phyloP scores from a whole-genome alignment of 2,113 vertebrate genomes.

The Passer domesticus region DNA sequence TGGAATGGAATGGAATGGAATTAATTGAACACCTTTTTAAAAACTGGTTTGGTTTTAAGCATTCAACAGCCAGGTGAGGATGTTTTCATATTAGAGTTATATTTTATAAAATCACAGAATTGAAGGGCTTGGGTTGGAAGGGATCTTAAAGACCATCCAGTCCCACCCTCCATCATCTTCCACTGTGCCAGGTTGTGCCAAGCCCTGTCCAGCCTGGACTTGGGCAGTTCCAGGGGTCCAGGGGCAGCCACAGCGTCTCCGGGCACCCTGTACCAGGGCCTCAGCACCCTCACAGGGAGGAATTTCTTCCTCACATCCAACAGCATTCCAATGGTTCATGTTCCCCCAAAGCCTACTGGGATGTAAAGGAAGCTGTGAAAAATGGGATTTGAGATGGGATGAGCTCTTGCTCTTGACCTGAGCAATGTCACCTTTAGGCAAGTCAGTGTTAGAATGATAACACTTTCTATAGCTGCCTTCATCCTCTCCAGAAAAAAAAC shows the following conservation, averaged over 20 bases:
- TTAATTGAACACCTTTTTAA: neutral
- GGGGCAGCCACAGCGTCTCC: neutral
- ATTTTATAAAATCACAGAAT: neutral
- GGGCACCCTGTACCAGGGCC: neutral
- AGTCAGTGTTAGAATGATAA: fast-evolving
- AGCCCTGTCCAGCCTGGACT: fast-evolving
- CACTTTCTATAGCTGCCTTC: neutral
- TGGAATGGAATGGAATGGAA: neutral
- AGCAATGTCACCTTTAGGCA: neutral
- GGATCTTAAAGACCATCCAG: neutral
- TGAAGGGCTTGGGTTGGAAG: neutral
- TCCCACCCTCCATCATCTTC: neutral
- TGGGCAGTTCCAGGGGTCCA: neutral
- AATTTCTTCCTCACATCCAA: neutral
- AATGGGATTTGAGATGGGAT: neutral
- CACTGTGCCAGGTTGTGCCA: fast-evolving
- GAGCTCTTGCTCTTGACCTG: neutral
- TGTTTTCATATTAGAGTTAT: neutral
- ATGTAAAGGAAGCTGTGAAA: neutral
- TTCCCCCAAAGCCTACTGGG: neutral
- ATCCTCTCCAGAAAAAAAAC: neutral
- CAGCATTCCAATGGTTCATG: neutral
- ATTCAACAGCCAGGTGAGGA: neutral
- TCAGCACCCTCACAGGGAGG: fast-evolving
- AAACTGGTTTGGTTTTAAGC: neutral